phyloP scores from a whole-genome alignment of 2,888 invertebrate genomes.

The Deilephila elpenor region DNA sequence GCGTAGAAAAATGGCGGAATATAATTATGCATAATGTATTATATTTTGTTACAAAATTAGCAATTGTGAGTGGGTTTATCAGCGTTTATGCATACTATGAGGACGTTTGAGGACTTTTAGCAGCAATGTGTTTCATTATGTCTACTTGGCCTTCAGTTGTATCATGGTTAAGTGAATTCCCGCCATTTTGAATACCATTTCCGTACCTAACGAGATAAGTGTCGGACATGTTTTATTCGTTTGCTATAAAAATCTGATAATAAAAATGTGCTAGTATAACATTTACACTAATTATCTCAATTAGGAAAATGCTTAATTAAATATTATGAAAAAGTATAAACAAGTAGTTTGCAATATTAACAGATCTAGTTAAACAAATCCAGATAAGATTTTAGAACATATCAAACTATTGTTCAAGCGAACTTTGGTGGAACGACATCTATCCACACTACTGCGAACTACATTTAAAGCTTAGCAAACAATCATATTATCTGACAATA shows the following conservation, averaged over 20 bases:
- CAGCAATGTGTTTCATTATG: not conserved
- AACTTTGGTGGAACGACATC: too few relatives aligned
- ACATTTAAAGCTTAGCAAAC: too few relatives aligned
- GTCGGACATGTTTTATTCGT: not conserved
- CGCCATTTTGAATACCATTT: slow-evolving; percentile 25
- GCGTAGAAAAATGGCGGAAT: slow-evolving; percentile 80
- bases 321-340: too few relatives aligned
- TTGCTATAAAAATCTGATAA: not conserved
- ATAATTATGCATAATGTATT: slow-evolving; percentile 71
- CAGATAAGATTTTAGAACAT: too few relatives aligned
- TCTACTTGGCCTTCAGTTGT: slow-evolving; percentile 9
- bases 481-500: too few relatives aligned
- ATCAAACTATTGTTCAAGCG: too few relatives aligned
- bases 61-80: slow-evolving; percentile 37
- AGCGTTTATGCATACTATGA: not conserved
- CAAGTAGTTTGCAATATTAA: too few relatives aligned
- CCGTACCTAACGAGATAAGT: slow-evolving; percentile 17
- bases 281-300: too few relatives aligned
- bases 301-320: too few relatives aligned
- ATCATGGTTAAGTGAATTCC: slow-evolving; percentile 15
- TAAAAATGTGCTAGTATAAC: too few relatives aligned
- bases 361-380: too few relatives aligned
- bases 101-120: not conserved
- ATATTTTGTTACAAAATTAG: slow-evolving; percentile 53
- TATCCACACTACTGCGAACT: too few relatives aligned